phyloP scores from a whole-genome alignment of 2,888 invertebrate species.

The Synergus japonicus region DNA sequence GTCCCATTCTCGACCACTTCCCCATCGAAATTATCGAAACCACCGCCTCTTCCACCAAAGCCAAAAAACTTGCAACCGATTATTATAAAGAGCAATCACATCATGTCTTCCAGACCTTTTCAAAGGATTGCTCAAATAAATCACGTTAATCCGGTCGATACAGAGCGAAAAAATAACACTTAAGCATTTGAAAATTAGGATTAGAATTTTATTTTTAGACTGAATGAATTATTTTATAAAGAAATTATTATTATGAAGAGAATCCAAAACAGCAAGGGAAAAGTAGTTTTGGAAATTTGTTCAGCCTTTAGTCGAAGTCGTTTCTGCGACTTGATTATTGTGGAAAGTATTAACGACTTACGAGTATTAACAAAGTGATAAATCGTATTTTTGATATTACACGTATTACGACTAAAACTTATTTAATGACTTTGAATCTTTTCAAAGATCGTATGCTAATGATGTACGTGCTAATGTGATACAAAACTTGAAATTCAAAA shows the following conservation, averaged over 20 bases:
- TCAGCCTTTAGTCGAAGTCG: neutral
- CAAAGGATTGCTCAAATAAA: constrained; percentile 64
- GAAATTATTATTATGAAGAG: neutral
- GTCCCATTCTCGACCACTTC: constrained; percentile 57
- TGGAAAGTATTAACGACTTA: constrained; percentile 38
- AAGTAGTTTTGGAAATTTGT: neutral
- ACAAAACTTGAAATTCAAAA: constrained; percentile 27
- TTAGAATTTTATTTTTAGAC: constrained; percentile 39
- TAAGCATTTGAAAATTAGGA: constrained; percentile 48
- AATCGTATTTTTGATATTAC: constrained; percentile 37
- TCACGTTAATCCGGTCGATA: constrained; percentile 60
- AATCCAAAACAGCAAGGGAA: neutral
- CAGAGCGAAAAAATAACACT: constrained; percentile 42
- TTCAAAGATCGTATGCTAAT: neutral
- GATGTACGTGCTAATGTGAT: constrained; percentile 8
- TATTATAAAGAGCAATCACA: constrained; percentile 66
- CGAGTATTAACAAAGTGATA: constrained; percentile 42
- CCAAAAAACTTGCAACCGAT: constrained; percentile 85
- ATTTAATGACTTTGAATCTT: constrained; percentile 23
- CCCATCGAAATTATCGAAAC: constrained; percentile 75
- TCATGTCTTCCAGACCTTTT: constrained; percentile 67
- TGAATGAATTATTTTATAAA: constrained; percentile 24
- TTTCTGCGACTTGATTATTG: constrained; percentile 11
- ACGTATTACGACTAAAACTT: constrained; percentile 30
- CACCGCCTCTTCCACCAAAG: constrained; percentile 87